Evolutionary conservation across 2,888 invertebrate species (phyloP).

Genomic region (Pharmacophagus antenor): DNA sequence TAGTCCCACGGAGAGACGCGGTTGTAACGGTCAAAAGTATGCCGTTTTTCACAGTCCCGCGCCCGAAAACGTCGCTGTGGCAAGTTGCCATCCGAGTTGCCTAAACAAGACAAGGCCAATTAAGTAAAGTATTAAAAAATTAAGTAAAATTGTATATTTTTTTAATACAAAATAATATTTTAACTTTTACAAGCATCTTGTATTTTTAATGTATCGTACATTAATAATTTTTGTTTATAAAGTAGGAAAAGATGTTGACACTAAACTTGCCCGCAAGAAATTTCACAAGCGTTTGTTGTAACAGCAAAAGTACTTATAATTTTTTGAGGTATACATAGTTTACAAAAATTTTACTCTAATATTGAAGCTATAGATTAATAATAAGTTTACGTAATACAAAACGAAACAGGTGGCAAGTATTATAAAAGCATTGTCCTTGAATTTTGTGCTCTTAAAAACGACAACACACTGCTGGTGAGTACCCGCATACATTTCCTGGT

Average conservation of each 20-base stretch:
- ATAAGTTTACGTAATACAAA: background rate
- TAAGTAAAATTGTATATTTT: too few species aligned
- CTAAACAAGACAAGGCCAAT: constrained; percentile 73
- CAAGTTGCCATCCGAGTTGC: constrained; percentile 61
- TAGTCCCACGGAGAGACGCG: constrained; percentile 33
- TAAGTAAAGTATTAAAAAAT: too few species aligned
- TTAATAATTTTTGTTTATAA: background rate
- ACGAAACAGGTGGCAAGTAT: background rate
- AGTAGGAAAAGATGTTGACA: constrained; percentile 10
- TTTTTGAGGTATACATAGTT: background rate
- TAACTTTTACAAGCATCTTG: background rate
- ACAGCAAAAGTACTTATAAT: constrained; percentile 11
- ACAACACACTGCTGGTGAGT: too few species aligned
- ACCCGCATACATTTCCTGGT: constrained; percentile 24
- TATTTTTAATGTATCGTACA: background rate
- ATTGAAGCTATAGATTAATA: background rate
- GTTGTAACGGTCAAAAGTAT: constrained; percentile 54
- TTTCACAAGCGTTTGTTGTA: constrained; percentile 9
- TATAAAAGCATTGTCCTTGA: background rate
- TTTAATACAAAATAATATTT: background rate
- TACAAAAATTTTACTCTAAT: background rate
- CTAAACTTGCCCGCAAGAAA: background rate
- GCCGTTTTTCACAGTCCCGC: constrained; percentile 49
- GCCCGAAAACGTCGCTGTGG: constrained; percentile 67
- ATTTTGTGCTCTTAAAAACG: too few species aligned